A percentile compares a stretch with the other conserved stretches of the same genome.
Evolutionary conservation across 2,888 invertebrate genomes (phyloP).

Genomic region (Lasioglossum zephyrum): DNA sequence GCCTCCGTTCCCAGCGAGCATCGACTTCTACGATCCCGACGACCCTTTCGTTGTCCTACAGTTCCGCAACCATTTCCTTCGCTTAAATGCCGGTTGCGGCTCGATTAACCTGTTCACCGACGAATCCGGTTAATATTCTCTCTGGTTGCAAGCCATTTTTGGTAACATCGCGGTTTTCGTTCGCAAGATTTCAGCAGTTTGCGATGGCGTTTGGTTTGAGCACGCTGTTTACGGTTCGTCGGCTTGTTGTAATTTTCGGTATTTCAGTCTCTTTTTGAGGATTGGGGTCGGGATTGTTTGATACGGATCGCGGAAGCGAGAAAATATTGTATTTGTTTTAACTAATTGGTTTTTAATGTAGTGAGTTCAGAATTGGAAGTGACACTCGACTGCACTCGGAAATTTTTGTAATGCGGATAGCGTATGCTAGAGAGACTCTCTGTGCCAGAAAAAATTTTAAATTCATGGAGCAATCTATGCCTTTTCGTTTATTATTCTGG

Average conservation of each 20-base stretch:
- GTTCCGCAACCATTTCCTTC: background rate
- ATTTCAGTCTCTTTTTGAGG: background rate
- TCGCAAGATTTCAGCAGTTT: background rate
- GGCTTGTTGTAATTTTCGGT: background rate
- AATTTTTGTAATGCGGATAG: background rate
- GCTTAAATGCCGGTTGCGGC: background rate
- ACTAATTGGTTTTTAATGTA: background rate
- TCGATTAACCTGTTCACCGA: background rate
- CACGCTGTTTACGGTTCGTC: background rate
- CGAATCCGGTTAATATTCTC: background rate
- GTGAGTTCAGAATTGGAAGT: background rate
- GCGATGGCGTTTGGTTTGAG: background rate
- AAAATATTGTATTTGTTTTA: background rate
- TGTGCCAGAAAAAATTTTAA: background rate
- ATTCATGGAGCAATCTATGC: background rate
- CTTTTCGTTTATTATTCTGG: background rate
- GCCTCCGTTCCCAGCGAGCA: background rate
- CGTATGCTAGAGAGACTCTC: background rate
- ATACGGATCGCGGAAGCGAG: background rate
- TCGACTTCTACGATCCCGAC: background rate
- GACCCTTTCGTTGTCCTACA: background rate
- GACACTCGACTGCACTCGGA: background rate
- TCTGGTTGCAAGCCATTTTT: background rate
- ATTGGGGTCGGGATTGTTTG: background rate
- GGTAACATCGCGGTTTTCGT: background rate